Evolutionary conservation across 2,113 vertebrate species (phyloP).

Genomic region (Eretmochelys imbricata): DNA sequence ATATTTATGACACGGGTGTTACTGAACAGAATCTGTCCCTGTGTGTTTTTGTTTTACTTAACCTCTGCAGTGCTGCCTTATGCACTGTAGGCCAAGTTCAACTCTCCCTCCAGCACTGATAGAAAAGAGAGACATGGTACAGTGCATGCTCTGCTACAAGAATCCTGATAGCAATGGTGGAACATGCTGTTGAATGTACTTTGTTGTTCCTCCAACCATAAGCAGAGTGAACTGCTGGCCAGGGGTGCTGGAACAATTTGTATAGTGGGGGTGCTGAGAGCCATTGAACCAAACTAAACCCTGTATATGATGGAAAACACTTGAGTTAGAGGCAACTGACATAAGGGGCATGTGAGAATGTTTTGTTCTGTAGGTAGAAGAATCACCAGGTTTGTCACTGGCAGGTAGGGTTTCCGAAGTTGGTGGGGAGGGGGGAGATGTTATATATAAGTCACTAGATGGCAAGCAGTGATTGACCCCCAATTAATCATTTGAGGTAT

Average conservation of each 20-base stretch:
- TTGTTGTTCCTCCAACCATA: neutral
- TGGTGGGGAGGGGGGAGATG: neutral
- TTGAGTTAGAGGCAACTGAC: neutral
- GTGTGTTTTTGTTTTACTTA: neutral
- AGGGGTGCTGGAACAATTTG: no score
- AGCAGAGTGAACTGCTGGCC: fast-evolving
- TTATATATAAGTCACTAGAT: neutral
- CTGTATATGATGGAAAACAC: neutral
- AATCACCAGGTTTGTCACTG: neutral
- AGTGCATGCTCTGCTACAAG: neutral
- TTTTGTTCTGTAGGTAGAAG: neutral
- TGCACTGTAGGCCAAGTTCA: neutral
- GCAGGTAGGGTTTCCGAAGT: neutral
- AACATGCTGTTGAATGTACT: neutral
- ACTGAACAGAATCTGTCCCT: neutral
- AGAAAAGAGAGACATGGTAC: neutral
- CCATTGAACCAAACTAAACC: no score
- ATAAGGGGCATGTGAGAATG: neutral
- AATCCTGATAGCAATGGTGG: neutral
- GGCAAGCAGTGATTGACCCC: neutral
- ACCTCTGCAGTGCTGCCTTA: neutral
- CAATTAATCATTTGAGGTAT: neutral
- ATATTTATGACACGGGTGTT: neutral
- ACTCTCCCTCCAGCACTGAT: neutral
- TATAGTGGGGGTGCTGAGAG: no score